These are phyloP conservation scores for Anolis sagrei DNA, from an alignment of 2,113 vertebrate species.

Conservation along the genomic window DNA sequence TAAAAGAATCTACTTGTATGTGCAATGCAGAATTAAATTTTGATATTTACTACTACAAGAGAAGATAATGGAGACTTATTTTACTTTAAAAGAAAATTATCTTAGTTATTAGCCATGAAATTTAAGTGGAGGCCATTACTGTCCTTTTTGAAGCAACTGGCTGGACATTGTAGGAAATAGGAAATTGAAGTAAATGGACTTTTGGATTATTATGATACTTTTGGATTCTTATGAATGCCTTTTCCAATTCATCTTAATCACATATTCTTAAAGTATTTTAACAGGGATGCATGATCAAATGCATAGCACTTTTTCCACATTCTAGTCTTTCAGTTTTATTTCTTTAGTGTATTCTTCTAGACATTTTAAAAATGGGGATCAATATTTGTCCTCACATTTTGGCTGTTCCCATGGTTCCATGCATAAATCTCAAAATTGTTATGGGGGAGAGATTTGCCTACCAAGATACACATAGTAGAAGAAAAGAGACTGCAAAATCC, in stretches of 20 bases:
- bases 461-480: constrained; percentile 13
- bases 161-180: background rate
- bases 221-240: background rate
- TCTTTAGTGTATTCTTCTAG: too few relatives aligned
- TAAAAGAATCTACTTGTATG: background rate
- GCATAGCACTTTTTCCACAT: background rate
- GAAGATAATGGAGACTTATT: background rate
- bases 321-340: too few relatives aligned
- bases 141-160: too few relatives aligned
- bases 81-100: background rate
- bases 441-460: background rate
- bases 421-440: too few relatives aligned
- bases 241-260: background rate
- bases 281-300: constrained; percentile 4
- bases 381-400: too few relatives aligned
- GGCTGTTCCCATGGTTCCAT: too few relatives aligned
- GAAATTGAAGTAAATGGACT: background rate
- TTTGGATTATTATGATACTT: too few relatives aligned
- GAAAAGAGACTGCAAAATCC: constrained; percentile 38
- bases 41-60: background rate
- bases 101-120: too few relatives aligned
- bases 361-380: too few relatives aligned
- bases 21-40: background rate
- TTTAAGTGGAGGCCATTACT: background rate
- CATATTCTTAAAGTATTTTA: background rate